Percentiles rank a stretch among this genome's conserved stretches.
These are phyloP conservation scores for Hypocryptadius cinnamomeus DNA, from an alignment of 2,113 vertebrate genomes.

Conservation along the genomic window DNA sequence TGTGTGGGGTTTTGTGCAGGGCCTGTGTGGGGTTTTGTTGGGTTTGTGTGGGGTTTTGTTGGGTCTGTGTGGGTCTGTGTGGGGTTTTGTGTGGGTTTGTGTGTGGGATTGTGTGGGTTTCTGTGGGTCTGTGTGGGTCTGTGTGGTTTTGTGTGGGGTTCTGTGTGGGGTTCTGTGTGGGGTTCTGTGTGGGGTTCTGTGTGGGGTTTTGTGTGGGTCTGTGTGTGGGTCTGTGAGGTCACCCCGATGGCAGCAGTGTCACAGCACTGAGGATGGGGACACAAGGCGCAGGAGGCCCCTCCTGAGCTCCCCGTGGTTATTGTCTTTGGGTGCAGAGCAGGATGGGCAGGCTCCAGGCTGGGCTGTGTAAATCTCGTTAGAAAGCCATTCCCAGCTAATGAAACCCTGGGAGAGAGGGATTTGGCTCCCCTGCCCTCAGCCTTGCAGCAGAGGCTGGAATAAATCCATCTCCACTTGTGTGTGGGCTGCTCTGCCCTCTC, in stretches of 20 bases:
- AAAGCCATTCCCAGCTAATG: constrained; percentile 62
- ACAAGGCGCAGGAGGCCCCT: neutral
- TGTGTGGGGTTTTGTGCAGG: no score
- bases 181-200: no score
- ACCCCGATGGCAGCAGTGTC: neutral
- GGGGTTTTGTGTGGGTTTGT: no score
- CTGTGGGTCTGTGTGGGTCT: no score
- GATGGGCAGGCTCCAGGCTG: constrained; percentile 18
- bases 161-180: neutral
- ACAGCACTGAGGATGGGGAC: neutral
- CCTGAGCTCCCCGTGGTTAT: neutral
- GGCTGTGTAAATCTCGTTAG: constrained; percentile 50
- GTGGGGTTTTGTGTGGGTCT: no score
- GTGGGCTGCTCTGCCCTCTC: neutral
- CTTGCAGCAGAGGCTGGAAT: constrained; percentile 33
- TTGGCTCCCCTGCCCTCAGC: neutral
- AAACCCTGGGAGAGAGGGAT: constrained; percentile 60
- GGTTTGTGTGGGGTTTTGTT: neutral
- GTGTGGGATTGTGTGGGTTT: no score
- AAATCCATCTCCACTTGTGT: constrained; percentile 4
- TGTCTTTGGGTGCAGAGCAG: constrained; percentile 41
- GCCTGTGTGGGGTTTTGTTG: no score
- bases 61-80: no score
- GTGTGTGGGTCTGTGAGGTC: neutral
- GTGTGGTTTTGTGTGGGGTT: neutral